Conservation (phyloP, 2,113 vertebrate species). For the Ovis canadensis region DNA sequence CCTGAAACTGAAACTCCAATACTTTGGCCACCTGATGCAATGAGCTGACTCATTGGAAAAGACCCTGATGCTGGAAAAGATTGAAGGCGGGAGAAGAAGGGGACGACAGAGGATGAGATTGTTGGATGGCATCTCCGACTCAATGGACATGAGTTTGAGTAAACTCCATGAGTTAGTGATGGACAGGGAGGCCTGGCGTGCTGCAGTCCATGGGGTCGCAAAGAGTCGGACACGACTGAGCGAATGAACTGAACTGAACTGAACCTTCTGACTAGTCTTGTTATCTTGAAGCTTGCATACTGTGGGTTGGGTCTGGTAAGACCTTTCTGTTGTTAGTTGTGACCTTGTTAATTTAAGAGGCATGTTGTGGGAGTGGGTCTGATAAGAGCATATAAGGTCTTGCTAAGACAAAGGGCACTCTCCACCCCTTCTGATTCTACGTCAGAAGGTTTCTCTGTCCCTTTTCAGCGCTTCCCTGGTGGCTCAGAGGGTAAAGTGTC, state of each 20-base stretch:
- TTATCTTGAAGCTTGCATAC: neutral
- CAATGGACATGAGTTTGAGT: neutral
- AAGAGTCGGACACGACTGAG: neutral
- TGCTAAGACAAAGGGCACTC: neutral
- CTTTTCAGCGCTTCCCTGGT: neutral
- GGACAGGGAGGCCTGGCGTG: neutral
- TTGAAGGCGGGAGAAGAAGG: neutral
- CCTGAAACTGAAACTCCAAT: neutral
- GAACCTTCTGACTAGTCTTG: neutral
- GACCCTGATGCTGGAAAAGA: neutral
- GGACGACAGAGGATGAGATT: neutral
- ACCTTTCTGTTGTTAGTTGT: neutral
- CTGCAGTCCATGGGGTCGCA: neutral
- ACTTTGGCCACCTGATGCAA: neutral
- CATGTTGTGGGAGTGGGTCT: neutral
- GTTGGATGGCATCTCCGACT: neutral
- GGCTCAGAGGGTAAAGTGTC: neutral
- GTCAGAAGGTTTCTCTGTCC: neutral
- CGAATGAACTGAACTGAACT: neutral
- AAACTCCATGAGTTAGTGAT: neutral
- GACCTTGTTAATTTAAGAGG: neutral
- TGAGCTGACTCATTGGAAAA: neutral
- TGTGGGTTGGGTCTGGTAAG: neutral
- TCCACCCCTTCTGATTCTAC: neutral
- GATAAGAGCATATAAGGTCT: neutral